A percentile compares a stretch with the other conserved stretches of the same genome.
These are phyloP conservation scores for Aradophagus sp. DNA, from an alignment of 1,140 invertebrate genomes.

Conservation along the genomic window DNA sequence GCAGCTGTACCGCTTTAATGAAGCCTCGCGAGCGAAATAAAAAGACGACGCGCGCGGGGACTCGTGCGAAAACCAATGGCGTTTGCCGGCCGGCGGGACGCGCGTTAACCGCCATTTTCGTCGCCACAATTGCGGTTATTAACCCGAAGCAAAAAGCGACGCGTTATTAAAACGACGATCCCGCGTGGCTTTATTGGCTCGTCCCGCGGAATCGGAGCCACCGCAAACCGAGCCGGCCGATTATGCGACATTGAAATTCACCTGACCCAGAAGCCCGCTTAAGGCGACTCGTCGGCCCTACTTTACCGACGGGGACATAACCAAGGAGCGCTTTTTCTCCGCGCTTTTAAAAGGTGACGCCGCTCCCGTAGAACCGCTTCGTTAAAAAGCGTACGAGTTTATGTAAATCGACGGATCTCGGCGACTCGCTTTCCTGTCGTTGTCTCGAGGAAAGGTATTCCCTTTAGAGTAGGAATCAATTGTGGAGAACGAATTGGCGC, in stretches of 20 bases:
- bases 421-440: no score
- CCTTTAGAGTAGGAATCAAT: no score
- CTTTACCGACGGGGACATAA: no score
- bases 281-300: no score
- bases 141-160: constrained; percentile 22
- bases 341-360: no score
- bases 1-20: constrained; percentile 51
- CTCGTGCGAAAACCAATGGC: constrained; percentile 38
- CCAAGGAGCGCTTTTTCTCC: no score
- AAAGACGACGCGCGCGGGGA: constrained; percentile 21
- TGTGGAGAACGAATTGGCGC: no score
- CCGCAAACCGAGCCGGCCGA: not conserved
- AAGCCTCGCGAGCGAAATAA: constrained; percentile 35
- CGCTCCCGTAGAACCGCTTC: no score
- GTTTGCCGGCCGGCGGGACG: constrained; percentile 12
- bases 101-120: constrained; percentile 29
- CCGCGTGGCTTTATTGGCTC: constrained; percentile 5
- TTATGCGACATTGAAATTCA: constrained; percentile 3
- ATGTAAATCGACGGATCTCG: no score
- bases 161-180: constrained; percentile 20
- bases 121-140: constrained; percentile 43
- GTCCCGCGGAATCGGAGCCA: not conserved
- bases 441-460: no score
- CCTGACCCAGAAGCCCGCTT: constrained; percentile 12
- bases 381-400: no score